phyloP scores from a whole-genome alignment of 2,888 invertebrate genomes.

The Alitta virens region DNA sequence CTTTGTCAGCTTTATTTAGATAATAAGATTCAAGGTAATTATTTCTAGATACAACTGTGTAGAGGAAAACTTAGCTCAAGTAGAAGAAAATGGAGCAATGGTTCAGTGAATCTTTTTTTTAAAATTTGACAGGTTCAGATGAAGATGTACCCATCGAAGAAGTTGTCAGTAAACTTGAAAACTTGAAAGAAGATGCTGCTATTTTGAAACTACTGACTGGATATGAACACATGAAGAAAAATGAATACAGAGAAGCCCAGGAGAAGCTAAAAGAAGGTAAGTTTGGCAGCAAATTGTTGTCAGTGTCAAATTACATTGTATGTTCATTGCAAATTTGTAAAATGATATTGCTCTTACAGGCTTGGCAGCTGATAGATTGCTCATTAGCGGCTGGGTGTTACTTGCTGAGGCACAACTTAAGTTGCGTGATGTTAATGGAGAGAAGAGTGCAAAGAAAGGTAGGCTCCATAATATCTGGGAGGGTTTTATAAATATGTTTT shows the following conservation, averaged over 20 bases:
- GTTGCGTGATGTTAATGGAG: constrained; percentile 16
- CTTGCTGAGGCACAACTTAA: constrained; percentile 17
- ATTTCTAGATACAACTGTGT: too few relatives aligned
- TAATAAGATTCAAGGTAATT: too few relatives aligned
- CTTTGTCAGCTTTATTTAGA: too few relatives aligned
- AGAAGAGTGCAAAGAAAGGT: constrained; percentile 24
- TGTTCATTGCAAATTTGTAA: not conserved
- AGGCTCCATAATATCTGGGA: too few relatives aligned
- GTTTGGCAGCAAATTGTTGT: not conserved
- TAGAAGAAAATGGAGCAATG: too few relatives aligned
- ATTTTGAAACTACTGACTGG: not conserved
- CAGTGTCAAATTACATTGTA: too few relatives aligned
- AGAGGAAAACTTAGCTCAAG: too few relatives aligned
- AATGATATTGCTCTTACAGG: not conserved
- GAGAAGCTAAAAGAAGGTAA: not conserved
- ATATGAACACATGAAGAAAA: not conserved
- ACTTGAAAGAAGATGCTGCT: not conserved
- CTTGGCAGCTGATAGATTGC: too few relatives aligned
- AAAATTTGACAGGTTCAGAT: too few relatives aligned
- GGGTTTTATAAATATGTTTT: too few relatives aligned
- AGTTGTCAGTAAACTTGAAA: not conserved
- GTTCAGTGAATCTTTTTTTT: too few relatives aligned
- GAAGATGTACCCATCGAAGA: not conserved
- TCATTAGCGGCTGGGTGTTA: not conserved
- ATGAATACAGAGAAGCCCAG: not conserved